Conservation (phyloP, 2,797 vertebrate genomes). For the Phoebastria nigripes region DNA sequence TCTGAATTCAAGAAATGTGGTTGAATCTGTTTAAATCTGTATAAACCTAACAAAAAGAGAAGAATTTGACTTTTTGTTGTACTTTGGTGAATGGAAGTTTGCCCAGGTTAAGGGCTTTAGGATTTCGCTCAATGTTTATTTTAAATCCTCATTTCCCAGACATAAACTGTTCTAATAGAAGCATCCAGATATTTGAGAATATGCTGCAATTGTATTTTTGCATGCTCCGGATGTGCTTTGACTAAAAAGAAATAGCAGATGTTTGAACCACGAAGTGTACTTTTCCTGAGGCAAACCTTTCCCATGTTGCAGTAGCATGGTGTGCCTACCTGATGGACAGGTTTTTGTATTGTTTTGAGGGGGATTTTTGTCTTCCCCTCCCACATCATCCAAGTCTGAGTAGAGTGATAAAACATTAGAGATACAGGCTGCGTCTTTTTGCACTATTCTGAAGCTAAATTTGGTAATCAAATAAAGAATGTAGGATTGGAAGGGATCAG, state of each 20-base stretch:
- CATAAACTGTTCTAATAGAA: slow-evolving; percentile 32
- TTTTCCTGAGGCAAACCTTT: background rate
- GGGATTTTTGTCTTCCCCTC: background rate
- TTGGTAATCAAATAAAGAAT: background rate
- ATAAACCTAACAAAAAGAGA: slow-evolving; percentile 2
- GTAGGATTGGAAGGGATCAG: background rate
- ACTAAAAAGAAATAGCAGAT: slow-evolving; percentile 3
- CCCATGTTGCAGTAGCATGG: background rate
- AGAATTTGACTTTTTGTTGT: slow-evolving; percentile 27
- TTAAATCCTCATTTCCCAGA: slow-evolving; percentile 44
- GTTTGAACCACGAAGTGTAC: background rate
- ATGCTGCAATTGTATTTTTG: slow-evolving; percentile 37
- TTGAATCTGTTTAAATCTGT: background rate
- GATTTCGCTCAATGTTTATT: slow-evolving; percentile 45
- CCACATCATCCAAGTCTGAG: background rate
- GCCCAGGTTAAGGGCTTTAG: slow-evolving; percentile 41
- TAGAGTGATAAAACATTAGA: background rate
- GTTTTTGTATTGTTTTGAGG: background rate
- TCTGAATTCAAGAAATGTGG: slow-evolving; percentile 1
- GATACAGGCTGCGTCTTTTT: background rate
- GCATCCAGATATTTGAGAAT: slow-evolving; percentile 46
- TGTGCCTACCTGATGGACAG: background rate
- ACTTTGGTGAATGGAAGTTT: slow-evolving; percentile 35
- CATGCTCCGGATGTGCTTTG: background rate
- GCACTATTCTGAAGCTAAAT: background rate